Percentiles rank a stretch among this genome's conserved stretches.
Conservation (phyloP, 37 sponge, comb jelly and placozoan genomes). For the Theonella swinhoei region DNA sequence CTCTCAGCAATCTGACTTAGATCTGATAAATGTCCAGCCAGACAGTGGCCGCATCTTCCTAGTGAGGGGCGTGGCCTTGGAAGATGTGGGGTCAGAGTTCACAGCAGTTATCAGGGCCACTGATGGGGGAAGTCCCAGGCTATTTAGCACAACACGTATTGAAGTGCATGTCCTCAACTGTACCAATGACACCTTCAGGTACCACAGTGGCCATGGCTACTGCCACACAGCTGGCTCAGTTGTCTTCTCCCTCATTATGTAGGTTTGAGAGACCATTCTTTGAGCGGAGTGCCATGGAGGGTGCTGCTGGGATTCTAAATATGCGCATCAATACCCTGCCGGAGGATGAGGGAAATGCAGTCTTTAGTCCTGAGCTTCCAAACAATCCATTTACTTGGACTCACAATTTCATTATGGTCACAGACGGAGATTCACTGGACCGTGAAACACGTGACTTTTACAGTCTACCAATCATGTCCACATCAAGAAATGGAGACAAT, state of each 20-base stretch:
- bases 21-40: neutral
- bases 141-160: neutral
- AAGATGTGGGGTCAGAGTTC: neutral
- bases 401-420: neutral
- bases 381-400: neutral
- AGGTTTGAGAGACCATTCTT: neutral
- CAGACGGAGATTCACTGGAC: slow-evolving; percentile 4
- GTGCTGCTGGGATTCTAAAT: neutral
- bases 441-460: slow-evolving; percentile 30
- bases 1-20: too few species aligned
- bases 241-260: too few species aligned
- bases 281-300: neutral
- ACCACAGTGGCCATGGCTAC: too few species aligned
- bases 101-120: neutral
- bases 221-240: too few species aligned
- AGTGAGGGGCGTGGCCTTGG: neutral
- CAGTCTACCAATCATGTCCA: slow-evolving; percentile 24
- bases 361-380: neutral
- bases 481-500: neutral
- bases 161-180: neutral
- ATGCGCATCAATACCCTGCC: neutral
- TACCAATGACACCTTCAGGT: neutral
- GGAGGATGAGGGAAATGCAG: neutral
- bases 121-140: neutral
- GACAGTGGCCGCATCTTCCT: neutral